A percentile compares a stretch with the other conserved stretches of the same genome.
Conservation (phyloP, 1,140 invertebrate genomes). For the Melanaphis sacchari region DNA sequence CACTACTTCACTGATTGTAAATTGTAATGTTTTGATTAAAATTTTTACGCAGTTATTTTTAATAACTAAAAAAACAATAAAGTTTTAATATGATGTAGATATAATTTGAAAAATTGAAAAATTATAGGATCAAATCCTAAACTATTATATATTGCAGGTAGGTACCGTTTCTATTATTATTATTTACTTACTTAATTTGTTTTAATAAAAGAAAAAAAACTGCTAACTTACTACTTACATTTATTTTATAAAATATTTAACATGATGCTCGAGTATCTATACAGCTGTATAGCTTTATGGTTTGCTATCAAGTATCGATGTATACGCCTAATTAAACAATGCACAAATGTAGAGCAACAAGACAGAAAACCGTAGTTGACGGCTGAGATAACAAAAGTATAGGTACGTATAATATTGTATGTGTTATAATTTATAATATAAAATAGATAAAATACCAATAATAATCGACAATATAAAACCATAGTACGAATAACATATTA, state of each 20-base stretch:
- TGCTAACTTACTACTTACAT: neutral
- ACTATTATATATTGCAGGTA: neutral
- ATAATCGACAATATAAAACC: neutral
- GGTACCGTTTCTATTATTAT: neutral
- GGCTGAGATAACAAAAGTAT: neutral
- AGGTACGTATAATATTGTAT: neutral
- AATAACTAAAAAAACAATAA: no score
- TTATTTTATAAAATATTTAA: neutral
- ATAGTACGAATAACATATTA: neutral
- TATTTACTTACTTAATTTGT: neutral
- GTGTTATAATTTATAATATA: neutral
- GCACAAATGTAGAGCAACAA: neutral
- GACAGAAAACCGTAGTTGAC: neutral
- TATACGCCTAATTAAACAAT: neutral
- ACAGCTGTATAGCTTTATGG: neutral
- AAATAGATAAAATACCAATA: neutral
- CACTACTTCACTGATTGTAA: no score
- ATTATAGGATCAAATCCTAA: neutral
- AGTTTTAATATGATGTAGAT: neutral
- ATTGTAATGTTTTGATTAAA: no score
- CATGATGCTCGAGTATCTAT: neutral
- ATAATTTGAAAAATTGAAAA: neutral
- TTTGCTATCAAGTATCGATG: neutral
- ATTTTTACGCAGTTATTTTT: no score
- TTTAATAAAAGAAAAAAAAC: neutral